These are phyloP conservation scores for Zenarchopterus dispar DNA, from an alignment of 2,797 vertebrate genomes.

Conservation along the genomic window DNA sequence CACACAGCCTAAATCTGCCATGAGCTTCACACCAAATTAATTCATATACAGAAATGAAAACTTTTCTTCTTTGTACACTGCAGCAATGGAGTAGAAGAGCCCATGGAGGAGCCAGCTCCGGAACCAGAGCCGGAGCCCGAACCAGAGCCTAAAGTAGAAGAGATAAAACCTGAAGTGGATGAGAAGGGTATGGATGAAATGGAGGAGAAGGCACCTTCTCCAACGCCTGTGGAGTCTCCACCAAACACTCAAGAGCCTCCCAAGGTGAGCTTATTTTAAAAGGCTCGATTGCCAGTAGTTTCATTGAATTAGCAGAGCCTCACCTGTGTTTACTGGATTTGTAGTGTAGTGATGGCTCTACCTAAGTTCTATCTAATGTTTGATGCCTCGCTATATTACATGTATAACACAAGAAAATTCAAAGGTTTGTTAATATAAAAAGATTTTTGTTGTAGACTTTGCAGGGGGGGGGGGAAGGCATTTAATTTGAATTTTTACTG, in stretches of 20 bases:
- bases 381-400: not conserved
- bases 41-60: conserved; percentile 1
- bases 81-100: conserved; percentile 94
- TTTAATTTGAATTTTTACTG: not conserved
- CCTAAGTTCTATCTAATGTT: not conserved
- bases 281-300: conserved; percentile 1
- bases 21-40: not conserved
- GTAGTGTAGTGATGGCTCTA: not conserved
- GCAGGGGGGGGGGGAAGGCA: not conserved
- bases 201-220: conserved; percentile 91
- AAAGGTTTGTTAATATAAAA: too few species aligned
- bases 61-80: conserved; percentile 19
- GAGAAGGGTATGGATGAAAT: conserved; percentile 91
- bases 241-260: conserved; percentile 90
- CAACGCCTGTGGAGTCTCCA: conserved; percentile 89
- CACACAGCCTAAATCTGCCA: not conserved
- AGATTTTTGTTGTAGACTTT: not conserved
- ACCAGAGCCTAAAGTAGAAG: conserved; percentile 90
- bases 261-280: conserved; percentile 80
- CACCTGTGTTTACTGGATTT: not conserved
- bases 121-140: conserved; percentile 90
- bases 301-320: not conserved
- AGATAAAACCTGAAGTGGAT: conserved; percentile 87
- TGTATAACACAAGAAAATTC: not conserved
- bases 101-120: conserved; percentile 89